Percentiles rank a stretch among this genome's conserved stretches.
These are phyloP conservation scores for Dipodomys merriami DNA, from an alignment of 2,113 vertebrate genomes.

Conservation along the genomic window DNA sequence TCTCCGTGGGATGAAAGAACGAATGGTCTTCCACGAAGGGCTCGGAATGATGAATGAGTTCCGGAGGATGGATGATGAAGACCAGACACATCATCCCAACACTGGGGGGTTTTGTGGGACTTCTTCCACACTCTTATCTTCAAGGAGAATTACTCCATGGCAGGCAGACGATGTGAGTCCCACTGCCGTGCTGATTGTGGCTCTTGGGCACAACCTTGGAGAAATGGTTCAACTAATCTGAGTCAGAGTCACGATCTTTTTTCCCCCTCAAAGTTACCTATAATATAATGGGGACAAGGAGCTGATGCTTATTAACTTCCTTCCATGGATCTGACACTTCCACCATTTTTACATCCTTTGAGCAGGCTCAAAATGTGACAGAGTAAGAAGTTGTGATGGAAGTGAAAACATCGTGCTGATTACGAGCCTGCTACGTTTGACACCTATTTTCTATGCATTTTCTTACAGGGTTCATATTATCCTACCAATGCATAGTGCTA, in stretches of 20 bases:
- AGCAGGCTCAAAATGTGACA: neutral
- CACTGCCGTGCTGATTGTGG: neutral
- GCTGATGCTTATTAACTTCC: neutral
- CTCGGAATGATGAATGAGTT: neutral
- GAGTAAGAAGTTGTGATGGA: neutral
- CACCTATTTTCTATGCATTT: neutral
- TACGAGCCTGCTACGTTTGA: neutral
- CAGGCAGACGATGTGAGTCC: neutral
- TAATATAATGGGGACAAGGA: neutral
- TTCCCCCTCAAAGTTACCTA: neutral
- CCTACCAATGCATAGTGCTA: neutral
- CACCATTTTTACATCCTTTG: neutral
- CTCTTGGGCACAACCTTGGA: neutral
- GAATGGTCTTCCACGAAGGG: neutral
- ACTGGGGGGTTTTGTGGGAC: neutral
- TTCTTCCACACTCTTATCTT: neutral
- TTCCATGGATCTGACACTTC: neutral
- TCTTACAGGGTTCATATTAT: neutral
- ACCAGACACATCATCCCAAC: neutral
- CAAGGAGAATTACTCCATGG: neutral
- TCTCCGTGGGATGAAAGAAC: constrained; percentile 16
- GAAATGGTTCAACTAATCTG: neutral
- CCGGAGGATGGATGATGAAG: neutral
- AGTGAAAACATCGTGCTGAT: neutral
- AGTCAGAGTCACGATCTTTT: neutral